phyloP scores from a whole-genome alignment of 2,888 invertebrate species.

The Orchestes rusci region DNA sequence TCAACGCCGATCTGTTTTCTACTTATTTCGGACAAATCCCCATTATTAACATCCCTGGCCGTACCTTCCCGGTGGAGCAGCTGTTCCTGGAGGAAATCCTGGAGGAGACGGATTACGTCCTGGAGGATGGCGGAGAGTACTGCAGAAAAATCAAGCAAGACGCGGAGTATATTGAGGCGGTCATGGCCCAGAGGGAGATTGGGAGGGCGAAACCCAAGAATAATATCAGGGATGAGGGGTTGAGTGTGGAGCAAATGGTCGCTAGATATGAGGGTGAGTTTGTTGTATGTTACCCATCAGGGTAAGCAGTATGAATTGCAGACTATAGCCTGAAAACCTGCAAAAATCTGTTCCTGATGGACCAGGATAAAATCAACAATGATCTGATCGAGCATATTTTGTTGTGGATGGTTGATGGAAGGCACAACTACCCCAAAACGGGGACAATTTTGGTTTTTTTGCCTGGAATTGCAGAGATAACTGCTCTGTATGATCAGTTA shows the following conservation, averaged over 20 bases:
- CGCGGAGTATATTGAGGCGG: constrained; percentile 53
- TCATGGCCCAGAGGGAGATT: constrained; percentile 49
- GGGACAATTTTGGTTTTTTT: constrained; percentile 77
- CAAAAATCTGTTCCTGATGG: constrained; percentile 70
- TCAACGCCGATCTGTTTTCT: constrained; percentile 79
- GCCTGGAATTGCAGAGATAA: constrained; percentile 75
- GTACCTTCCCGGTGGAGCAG: constrained; percentile 79
- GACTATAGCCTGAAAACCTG: constrained; percentile 57
- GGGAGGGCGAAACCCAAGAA: constrained; percentile 48
- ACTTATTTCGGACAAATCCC: constrained; percentile 76
- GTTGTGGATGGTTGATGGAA: constrained; percentile 61
- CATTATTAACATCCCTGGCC: constrained; percentile 71
- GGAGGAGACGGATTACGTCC: constrained; percentile 53
- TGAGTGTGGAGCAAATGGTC: constrained; percentile 59
- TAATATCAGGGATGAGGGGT: constrained; percentile 62
- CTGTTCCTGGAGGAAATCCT: constrained; percentile 75
- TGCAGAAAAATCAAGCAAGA: constrained; percentile 52
- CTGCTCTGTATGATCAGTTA: constrained; percentile 61
- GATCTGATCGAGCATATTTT: constrained; percentile 68
- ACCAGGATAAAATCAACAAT: constrained; percentile 68
- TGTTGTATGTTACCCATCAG: neutral
- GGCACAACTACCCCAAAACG: constrained; percentile 58
- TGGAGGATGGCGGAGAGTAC: constrained; percentile 57
- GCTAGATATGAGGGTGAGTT: constrained; percentile 56
- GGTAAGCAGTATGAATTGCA: constrained; percentile 23